phyloP scores from a whole-genome alignment of 2,797 vertebrate genomes.

The Pantherophis vulpinus region DNA sequence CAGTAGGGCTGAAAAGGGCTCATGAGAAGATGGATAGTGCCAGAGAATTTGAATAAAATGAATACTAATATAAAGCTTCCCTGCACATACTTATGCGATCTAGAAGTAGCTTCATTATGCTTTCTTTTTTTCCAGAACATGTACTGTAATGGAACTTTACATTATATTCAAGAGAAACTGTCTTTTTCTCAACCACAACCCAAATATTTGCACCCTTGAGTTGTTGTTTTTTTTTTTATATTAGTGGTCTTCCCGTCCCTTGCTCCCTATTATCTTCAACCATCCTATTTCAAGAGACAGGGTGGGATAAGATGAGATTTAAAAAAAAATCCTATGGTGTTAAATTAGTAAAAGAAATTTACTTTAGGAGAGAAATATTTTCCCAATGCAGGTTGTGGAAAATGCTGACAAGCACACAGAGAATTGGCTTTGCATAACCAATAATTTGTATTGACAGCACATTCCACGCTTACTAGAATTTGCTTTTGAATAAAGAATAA shows the following conservation, averaged over 20 bases:
- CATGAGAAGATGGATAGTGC: neutral
- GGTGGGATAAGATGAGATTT: neutral
- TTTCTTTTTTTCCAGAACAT: neutral
- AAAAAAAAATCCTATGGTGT: neutral
- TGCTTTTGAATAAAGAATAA: neutral
- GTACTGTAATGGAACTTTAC: neutral
- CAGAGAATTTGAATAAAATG: neutral
- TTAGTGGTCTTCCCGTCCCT: neutral
- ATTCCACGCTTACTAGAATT: too few relatives aligned
- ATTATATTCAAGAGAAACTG: neutral
- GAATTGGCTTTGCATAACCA: neutral
- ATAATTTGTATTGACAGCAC: neutral
- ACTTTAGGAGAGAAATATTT: neutral
- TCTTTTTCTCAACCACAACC: neutral
- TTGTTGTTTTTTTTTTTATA: neutral
- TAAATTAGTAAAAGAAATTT: constrained; percentile 21
- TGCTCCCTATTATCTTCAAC: neutral
- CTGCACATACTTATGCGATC: neutral
- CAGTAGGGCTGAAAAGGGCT: neutral
- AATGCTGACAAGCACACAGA: neutral
- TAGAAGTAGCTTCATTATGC: neutral
- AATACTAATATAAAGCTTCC: neutral
- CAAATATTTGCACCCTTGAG: neutral
- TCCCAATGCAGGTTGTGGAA: neutral
- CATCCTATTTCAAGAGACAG: neutral